phyloP scores from a whole-genome alignment of 1,140 invertebrate species.

The Macrotrachela quadricornifera region DNA sequence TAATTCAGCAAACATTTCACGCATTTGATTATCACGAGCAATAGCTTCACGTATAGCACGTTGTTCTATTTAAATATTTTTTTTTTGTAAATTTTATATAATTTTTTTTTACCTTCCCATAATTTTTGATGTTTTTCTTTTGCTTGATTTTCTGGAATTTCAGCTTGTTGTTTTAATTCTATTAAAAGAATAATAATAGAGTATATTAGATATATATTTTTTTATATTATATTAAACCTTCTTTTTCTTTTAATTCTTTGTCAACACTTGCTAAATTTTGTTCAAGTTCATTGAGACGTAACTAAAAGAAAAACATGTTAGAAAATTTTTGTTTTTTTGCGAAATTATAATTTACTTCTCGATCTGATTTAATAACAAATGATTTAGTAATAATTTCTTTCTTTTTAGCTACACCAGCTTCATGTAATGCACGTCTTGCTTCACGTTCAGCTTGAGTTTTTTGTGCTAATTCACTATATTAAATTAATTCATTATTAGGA shows the following conservation, averaged over 20 bases:
- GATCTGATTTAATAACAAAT: not conserved
- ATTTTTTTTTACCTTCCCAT: slow-evolving; percentile 18
- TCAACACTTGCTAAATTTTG: not conserved
- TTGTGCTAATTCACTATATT: slow-evolving; percentile 54
- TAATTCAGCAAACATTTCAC: not conserved
- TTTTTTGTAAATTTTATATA: not conserved
- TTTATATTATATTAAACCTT: not conserved
- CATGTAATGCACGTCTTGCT: slow-evolving; percentile 45
- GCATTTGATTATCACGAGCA: not conserved
- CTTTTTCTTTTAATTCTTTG: slow-evolving; percentile 2
- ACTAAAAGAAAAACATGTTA: not conserved
- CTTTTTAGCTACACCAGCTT: slow-evolving; percentile 52
- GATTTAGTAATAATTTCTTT: slow-evolving; percentile 45
- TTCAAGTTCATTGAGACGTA: not conserved
- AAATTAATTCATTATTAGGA: slow-evolving; percentile 11
- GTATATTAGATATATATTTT: not conserved
- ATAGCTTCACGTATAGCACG: not conserved
- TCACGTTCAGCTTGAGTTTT: slow-evolving; percentile 52
- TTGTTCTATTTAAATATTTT: not conserved
- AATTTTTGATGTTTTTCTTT: slow-evolving; percentile 23
- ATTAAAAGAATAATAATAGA: slow-evolving; percentile 7
- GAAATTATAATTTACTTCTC: not conserved
- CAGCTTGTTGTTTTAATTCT: slow-evolving; percentile 20
- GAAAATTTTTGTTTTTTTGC: not conserved
- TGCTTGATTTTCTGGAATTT: slow-evolving; percentile 23